These are phyloP conservation scores for Salvator merianae DNA, from an alignment of 2,113 vertebrate species.

Conservation along the genomic window DNA sequence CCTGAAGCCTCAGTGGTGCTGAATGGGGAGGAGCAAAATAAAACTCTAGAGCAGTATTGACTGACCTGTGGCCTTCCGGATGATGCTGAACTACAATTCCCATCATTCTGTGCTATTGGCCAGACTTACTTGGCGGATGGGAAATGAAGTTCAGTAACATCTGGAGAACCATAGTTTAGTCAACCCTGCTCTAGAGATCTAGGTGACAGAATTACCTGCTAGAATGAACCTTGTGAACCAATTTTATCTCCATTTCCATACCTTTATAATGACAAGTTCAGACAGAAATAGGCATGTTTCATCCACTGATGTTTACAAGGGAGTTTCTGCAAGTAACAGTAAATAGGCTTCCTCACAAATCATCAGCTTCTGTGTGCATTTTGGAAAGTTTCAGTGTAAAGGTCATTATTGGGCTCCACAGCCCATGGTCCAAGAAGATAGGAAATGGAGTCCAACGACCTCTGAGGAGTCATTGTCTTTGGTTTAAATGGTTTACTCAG, in stretches of 20 bases:
- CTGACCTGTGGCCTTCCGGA: not conserved
- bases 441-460: not conserved
- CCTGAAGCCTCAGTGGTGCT: no score
- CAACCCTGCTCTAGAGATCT: not conserved
- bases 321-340: not conserved
- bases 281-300: not conserved
- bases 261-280: not conserved
- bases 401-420: not conserved
- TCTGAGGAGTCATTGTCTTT: not conserved
- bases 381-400: not conserved
- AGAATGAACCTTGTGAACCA: no score
- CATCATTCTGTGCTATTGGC: not conserved
- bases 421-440: not conserved
- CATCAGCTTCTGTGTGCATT: not conserved
- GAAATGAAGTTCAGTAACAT: not conserved
- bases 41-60: not conserved
- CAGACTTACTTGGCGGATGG: not conserved
- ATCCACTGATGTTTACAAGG: not conserved
- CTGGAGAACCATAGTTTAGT: no score
- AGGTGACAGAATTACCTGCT: no score
- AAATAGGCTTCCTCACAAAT: not conserved
- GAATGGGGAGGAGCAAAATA: not conserved
- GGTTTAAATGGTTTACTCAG: not conserved
- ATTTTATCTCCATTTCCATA: no score
- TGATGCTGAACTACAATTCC: not conserved